Percentiles rank a stretch among this genome's conserved stretches.
These are phyloP conservation scores for Physocephala rufipes DNA, from an alignment of 2,888 invertebrate species.

Conservation along the genomic window DNA sequence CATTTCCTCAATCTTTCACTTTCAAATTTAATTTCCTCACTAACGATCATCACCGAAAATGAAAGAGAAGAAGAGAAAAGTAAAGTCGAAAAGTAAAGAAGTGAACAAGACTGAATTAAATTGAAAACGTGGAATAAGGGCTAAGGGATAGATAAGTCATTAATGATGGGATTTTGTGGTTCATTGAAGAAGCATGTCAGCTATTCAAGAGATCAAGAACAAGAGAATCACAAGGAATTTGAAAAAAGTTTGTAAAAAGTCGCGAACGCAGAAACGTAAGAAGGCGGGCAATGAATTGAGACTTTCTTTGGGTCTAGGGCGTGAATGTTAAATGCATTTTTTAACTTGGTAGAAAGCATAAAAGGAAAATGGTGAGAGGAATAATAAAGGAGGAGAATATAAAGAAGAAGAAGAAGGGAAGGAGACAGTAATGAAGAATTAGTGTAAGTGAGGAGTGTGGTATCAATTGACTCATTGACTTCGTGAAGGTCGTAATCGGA, in stretches of 20 bases:
- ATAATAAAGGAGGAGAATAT: not conserved
- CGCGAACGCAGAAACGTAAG: not conserved
- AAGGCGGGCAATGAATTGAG: not conserved
- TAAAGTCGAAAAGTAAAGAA: not conserved
- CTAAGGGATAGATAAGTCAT: too few relatives aligned
- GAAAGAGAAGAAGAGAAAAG: not conserved
- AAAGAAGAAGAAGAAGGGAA: not conserved
- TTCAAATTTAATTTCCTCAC: conserved; percentile 22
- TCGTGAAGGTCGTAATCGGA: too few relatives aligned
- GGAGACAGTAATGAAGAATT: not conserved
- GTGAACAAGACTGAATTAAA: not conserved
- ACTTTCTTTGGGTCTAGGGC: not conserved
- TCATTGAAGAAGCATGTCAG: too few relatives aligned
- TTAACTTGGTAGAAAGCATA: conserved; percentile 12
- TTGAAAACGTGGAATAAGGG: too few relatives aligned
- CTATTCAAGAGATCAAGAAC: too few relatives aligned
- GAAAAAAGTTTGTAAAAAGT: not conserved
- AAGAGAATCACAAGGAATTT: not conserved
- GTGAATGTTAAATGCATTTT: conserved; percentile 19
- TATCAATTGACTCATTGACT: not conserved
- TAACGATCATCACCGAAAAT: conserved; percentile 8
- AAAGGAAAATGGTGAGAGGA: not conserved
- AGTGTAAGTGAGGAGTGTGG: not conserved
- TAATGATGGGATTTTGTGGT: too few relatives aligned
- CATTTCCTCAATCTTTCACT: not conserved